Evolutionary conservation across 2,888 invertebrate genomes (phyloP).

Genomic region (Rotaria socialis): DNA sequence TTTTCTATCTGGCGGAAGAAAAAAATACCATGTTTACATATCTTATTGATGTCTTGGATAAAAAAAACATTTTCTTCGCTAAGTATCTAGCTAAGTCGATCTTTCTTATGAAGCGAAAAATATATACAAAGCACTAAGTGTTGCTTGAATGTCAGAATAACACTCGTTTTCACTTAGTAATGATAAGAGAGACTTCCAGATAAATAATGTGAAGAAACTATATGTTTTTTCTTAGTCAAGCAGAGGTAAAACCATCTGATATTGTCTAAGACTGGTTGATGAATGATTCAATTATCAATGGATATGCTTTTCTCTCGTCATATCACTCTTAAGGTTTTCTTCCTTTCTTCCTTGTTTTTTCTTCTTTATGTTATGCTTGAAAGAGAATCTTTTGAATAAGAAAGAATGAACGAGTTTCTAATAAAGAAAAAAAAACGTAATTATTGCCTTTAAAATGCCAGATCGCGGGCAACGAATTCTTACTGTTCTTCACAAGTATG

Average conservation of each 20-base stretch:
- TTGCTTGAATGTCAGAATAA: neutral
- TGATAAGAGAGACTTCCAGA: neutral
- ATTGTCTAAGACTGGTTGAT: neutral
- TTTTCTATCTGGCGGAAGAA: neutral
- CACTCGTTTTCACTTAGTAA: neutral
- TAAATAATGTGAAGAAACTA: neutral
- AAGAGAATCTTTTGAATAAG: neutral
- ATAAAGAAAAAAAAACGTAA: neutral
- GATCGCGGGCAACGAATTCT: neutral
- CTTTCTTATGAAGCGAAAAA: neutral
- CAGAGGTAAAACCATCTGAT: neutral
- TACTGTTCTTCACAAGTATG: neutral
- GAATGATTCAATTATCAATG: constrained; percentile 10
- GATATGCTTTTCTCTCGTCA: neutral
- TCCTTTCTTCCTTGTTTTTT: neutral
- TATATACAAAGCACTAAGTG: neutral
- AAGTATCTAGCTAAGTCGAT: neutral
- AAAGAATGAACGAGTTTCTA: neutral
- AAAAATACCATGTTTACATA: neutral
- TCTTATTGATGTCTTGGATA: neutral
- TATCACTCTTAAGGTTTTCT: neutral
- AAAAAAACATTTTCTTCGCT: neutral
- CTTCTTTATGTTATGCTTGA: neutral
- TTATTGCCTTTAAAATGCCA: neutral
- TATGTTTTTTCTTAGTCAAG: neutral